Base-by-base conservation (phyloP, 2,888 invertebrate species). In the Nematopogon swammerdamellus region DNA sequence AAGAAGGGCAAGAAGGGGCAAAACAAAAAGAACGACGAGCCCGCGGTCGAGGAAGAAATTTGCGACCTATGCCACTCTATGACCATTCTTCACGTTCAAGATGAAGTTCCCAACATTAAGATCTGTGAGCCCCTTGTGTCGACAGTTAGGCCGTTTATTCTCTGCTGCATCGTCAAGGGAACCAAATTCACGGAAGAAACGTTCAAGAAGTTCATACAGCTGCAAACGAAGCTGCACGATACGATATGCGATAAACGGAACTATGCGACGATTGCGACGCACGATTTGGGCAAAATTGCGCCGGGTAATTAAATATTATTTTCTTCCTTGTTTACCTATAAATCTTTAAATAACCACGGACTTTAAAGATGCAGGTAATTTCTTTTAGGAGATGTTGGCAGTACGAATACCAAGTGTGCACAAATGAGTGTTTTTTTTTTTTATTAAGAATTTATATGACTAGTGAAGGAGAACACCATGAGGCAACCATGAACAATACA, bases 181-280 rank as follows among this genome's bases (percentile, higher is more conserved):
- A 57, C 92, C 11, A 67, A 72, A 43, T 86, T 92, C 56, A 82
- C 79, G 1, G 83, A 85, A 19, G 74, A 74, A 0, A 75, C 69
- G n/a, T 85, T 89, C 55, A 91, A 88, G 63, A 86, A 85, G 63
- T 92, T 92, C 59, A 89, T 92, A 53, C 86, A 88, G 60, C 61
- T 91, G 59, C 92, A 92, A 76, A 91, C 89, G 0, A 90, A 86
- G 63, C 67, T 90, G 20, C 89, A 89, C 59, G 89, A 89, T 54
- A 83, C 84, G 0, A 72, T 91, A 10, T 93, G 93, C 64, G 86
- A 88, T 49, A 91, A 91, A 62, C 76, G 93, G 56, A 88, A 88
- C 59, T 70, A 80, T 1, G 89, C 91, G 0, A 92, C 92, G 0
- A 88, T 93, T 51, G 93, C 92, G 2, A 93, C 92, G 0, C 94